Conservation (phyloP, 2,797 vertebrate genomes). For the Coreius guichenoti region DNA sequence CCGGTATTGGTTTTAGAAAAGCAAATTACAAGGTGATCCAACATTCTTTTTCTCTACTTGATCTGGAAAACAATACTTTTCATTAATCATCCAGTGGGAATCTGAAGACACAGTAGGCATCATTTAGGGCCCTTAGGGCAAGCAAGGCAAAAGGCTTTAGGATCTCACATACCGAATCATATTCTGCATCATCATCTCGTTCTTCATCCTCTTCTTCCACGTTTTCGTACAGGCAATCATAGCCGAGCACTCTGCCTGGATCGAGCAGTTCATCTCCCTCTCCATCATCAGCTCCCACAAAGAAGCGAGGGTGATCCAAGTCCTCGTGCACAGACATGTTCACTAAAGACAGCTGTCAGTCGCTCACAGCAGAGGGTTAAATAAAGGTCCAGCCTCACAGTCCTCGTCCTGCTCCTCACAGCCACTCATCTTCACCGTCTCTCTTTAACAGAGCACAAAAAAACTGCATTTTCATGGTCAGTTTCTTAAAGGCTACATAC, state of each 20-base stretch:
- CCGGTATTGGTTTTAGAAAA: background rate
- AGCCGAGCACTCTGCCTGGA: constrained; percentile 74
- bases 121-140: background rate
- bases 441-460: background rate
- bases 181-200: constrained; percentile 78
- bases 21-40: background rate
- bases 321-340: constrained; percentile 76
- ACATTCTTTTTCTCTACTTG: background rate
- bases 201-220: constrained; percentile 84
- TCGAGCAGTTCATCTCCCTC: constrained; percentile 81
- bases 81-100: background rate
- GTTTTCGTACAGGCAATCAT: constrained; percentile 81
- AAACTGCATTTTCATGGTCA: background rate
- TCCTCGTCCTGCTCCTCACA: constrained; percentile 43
- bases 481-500: background rate
- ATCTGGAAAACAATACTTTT: background rate
- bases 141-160: background rate
- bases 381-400: constrained; percentile 4
- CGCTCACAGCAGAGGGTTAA: background rate
- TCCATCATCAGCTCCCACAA: constrained; percentile 85
- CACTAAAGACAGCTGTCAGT: constrained; percentile 20
- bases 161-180: constrained; percentile 84
- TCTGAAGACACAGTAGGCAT: background rate
- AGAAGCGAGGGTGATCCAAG: constrained; percentile 82
- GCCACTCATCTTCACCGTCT: constrained; percentile 51